A percentile compares a stretch with the other conserved stretches of the same genome.
These are phyloP conservation scores for Parazoanthus swiftii DNA, from an alignment of 92 coral and sea anemone genomes.

Conservation along the genomic window DNA sequence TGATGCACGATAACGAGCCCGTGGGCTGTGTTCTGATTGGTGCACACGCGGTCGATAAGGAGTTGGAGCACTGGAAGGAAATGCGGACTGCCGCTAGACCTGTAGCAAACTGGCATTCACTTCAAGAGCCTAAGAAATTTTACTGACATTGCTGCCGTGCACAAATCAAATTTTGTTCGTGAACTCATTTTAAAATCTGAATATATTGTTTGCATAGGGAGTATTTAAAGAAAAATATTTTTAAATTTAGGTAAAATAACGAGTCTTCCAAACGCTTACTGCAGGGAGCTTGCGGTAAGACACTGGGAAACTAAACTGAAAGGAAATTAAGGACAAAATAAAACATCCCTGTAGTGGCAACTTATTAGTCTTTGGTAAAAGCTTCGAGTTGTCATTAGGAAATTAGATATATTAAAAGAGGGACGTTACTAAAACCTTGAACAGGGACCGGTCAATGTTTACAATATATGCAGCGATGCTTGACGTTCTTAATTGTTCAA, in stretches of 20 bases:
- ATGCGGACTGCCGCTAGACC: conserved; percentile 82
- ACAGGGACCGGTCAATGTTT: too few species aligned
- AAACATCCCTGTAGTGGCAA: background rate
- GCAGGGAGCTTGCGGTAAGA: background rate
- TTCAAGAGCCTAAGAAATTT: conserved; percentile 83
- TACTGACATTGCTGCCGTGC: conserved; percentile 41
- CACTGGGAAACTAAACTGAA: background rate
- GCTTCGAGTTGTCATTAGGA: background rate
- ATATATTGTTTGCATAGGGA: background rate
- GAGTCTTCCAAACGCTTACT: background rate
- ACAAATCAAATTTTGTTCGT: background rate
- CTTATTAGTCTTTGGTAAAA: background rate
- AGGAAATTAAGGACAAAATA: background rate
- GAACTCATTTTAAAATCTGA: background rate
- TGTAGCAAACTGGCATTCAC: conserved; percentile 82
- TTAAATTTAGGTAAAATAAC: background rate
- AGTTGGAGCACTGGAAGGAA: conserved; percentile 77
- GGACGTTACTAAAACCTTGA: too few species aligned
- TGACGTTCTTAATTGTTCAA: too few species aligned
- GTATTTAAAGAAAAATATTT: background rate
- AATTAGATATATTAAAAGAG: too few species aligned
- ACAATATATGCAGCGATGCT: too few species aligned
- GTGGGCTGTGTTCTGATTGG: conserved; percentile 88
- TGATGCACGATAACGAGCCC: conserved; percentile 89
- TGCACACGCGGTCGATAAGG: conserved; percentile 72